These are phyloP conservation scores for Aphis gossypii DNA, from an alignment of 1,140 invertebrate genomes.

Conservation along the genomic window DNA sequence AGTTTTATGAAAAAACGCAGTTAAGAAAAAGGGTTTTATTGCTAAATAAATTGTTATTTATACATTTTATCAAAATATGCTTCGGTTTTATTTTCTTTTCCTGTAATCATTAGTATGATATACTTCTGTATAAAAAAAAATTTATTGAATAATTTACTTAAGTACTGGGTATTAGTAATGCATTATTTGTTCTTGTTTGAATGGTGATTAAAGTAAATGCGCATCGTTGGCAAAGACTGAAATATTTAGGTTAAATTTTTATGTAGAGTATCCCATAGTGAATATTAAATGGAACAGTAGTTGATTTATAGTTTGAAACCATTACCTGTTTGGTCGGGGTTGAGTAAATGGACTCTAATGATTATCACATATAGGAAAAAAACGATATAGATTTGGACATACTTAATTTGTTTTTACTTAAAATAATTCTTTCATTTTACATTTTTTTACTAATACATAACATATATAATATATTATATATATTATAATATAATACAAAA, in stretches of 20 bases:
- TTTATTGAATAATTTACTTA: conserved; percentile 23
- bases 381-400: neutral
- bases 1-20: neutral
- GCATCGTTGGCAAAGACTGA: neutral
- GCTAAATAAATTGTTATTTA: neutral
- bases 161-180: neutral
- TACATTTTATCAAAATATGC: neutral
- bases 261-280: neutral
- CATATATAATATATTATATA: too few relatives aligned
- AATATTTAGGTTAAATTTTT: conserved; percentile 15
- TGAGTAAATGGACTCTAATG: neutral
- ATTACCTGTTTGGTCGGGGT: neutral
- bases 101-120: neutral
- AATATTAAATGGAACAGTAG: conserved; percentile 18
- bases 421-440: neutral
- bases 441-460: too few relatives aligned
- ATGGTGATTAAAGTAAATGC: neutral
- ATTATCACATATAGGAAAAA: neutral
- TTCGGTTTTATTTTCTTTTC: neutral
- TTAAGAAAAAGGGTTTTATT: neutral
- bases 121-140: neutral
- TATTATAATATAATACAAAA: neutral
- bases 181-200: conserved; percentile 7
- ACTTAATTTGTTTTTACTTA: neutral
- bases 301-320: neutral